A percentile compares a stretch with the other conserved stretches of the same genome.
These are phyloP conservation scores for Apteryx owenii DNA, from an alignment of 2,113 vertebrate species.

Conservation along the genomic window DNA sequence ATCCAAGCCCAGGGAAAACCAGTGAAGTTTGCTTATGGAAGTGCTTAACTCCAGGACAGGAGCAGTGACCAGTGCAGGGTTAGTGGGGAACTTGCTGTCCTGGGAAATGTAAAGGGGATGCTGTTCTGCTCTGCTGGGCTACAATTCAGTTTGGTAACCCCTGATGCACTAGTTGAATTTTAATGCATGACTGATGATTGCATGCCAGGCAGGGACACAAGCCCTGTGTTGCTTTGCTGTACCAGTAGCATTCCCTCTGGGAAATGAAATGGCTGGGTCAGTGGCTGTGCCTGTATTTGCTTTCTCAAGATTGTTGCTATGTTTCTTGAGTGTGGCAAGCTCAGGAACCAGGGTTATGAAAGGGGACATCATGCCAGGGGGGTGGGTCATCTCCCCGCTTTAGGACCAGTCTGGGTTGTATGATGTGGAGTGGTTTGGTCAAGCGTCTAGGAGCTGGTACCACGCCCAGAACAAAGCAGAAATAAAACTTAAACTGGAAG, in stretches of 20 bases:
- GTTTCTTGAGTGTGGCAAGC: neutral
- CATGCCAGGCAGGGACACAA: neutral
- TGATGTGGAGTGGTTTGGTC: neutral
- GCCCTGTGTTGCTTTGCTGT: neutral
- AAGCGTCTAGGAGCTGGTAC: neutral
- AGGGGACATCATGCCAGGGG: accelerated
- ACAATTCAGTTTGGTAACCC: neutral
- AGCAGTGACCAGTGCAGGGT: neutral
- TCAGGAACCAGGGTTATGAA: neutral
- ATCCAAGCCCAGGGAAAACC: neutral
- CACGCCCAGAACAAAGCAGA: neutral
- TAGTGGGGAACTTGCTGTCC: neutral
- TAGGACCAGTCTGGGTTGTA: neutral
- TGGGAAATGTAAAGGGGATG: neutral
- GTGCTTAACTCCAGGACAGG: neutral
- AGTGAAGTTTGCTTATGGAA: neutral
- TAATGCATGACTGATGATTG: neutral
- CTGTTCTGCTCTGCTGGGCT: neutral
- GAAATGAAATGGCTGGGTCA: neutral
- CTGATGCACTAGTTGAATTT: neutral
- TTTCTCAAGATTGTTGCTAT: neutral
- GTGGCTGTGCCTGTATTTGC: neutral
- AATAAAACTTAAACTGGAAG: neutral
- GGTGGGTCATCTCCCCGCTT: neutral
- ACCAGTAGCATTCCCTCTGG: neutral